These are phyloP conservation scores for Pelagia noctiluca DNA, from an alignment of 30 jellyfish, hydroid and myxozoan species.

Conservation along the genomic window DNA sequence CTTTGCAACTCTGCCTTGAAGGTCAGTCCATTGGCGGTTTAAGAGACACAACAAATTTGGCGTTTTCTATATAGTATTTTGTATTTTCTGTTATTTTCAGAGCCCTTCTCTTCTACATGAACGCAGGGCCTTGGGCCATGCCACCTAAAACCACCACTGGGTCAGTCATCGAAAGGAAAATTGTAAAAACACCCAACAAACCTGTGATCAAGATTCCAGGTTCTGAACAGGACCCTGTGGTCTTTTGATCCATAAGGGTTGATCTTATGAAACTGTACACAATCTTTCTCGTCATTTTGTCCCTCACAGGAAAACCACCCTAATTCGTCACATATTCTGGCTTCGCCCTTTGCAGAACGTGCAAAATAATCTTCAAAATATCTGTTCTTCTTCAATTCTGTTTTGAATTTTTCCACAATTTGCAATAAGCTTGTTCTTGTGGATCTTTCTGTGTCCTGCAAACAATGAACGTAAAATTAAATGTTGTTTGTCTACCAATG, in stretches of 20 bases:
- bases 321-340: slow-evolving; percentile 57
- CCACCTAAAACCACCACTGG: background rate
- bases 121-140: background rate
- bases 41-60: no score
- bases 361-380: slow-evolving; percentile 74
- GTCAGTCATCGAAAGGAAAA: background rate
- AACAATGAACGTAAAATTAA: background rate
- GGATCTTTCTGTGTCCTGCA: slow-evolving; percentile 6
- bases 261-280: slow-evolving; percentile 69
- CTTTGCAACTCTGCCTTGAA: no score
- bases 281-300: slow-evolving; percentile 46
- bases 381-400: slow-evolving; percentile 34
- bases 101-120: background rate
- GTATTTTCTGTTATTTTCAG: no score
- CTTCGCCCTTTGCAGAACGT: slow-evolving; percentile 58
- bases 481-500: background rate
- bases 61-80: no score
- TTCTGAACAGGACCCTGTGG: slow-evolving; percentile 82
- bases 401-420: slow-evolving; percentile 34
- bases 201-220: slow-evolving; percentile 99
- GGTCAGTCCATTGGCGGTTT: no score
- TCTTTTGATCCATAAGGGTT: slow-evolving; percentile 94
- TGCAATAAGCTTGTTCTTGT: slow-evolving; percentile 23
- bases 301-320: slow-evolving; percentile 98
- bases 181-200: background rate